phyloP scores from a whole-genome alignment of 2,888 invertebrate species.

The Cetonia aurata region DNA sequence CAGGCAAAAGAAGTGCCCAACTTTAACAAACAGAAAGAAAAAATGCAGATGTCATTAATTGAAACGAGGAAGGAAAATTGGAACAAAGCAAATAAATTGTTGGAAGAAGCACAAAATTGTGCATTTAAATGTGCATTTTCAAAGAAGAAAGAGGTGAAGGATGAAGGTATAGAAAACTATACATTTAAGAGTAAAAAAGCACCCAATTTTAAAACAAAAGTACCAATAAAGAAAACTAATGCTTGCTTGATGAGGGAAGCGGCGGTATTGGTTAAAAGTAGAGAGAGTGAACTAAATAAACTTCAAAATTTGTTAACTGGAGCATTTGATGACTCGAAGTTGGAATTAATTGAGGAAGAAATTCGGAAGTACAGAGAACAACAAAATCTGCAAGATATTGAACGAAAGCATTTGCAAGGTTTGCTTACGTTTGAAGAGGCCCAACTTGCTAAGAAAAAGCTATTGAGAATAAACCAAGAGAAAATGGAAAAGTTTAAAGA shows the following conservation, averaged over 20 bases:
- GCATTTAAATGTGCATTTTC: conserved; percentile 53
- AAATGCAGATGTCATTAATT: conserved; percentile 50
- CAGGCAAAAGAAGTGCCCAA: conserved; percentile 51
- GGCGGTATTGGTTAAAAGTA: conserved; percentile 67
- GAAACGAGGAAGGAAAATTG: conserved; percentile 54
- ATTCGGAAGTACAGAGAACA: conserved; percentile 68
- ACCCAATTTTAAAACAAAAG: conserved; percentile 53
- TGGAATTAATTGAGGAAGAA: conserved; percentile 67
- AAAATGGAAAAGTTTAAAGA: conserved; percentile 69
- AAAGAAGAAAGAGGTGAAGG: conserved; percentile 42
- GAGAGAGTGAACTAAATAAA: conserved; percentile 69
- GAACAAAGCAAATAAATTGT: conserved; percentile 52
- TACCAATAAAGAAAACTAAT: conserved; percentile 67
- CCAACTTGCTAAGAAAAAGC: conserved; percentile 69
- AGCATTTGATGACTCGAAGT: conserved; percentile 65
- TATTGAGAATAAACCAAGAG: conserved; percentile 67
- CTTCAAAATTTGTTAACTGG: conserved; percentile 68
- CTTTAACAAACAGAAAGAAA: conserved; percentile 46
- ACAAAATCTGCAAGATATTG: conserved; percentile 69
- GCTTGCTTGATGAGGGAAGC: conserved; percentile 70
- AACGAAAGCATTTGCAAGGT: conserved; percentile 72
- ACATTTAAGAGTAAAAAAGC: conserved; percentile 41
- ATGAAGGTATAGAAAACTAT: conserved; percentile 40
- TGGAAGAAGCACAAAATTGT: conserved; percentile 54
- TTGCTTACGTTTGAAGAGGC: conserved; percentile 73